Evolutionary conservation across 2,797 vertebrate genomes (phyloP), one percentile per base, ranked within the genome.

Genomic region (Cetoscarus ocellatus): DNA sequence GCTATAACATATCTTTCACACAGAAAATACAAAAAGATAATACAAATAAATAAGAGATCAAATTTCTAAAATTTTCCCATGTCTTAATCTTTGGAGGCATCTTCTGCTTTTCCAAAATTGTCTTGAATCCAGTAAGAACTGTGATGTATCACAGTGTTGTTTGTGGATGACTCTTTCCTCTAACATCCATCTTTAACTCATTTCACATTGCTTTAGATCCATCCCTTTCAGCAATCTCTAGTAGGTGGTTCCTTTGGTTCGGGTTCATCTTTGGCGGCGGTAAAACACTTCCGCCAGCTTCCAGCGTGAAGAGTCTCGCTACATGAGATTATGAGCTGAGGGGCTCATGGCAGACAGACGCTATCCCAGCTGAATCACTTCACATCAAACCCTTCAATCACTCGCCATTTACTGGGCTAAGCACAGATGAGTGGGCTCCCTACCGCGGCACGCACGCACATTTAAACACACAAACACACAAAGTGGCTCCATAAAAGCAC

Each of bases 321-420:
- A 70, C 77, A 75, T 47, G 79, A 86, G 85, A 89, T 86, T 70
- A 83, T 77, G 84, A 86, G 84, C 77, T 75, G 83, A 57, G 76
- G 77, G 83, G 83, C 82, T 85, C 80, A 48, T 82, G 45, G 58
- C 84, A 88, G 86, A 82, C 87, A 89, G 86, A 80, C 82, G 61
- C 81, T 80, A 76, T 91, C 90, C 90, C 88, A 83, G 80, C 80
- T 90, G 92, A 91, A 89, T 90, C 84, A 50, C 82, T 75, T 55
- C 81, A 92, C 87, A 91, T 92, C 91, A 92, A 92, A 86, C 89
- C 90, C 86, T 84, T 91, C 89, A 91, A 88, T 91, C 92, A 90
- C 86, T 88, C 86, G 61, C 82, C 86, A 86, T 90, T 92, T 91
- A 93, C 87, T 87, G 83, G 85, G 85, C 85, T 93, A 88, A 92